Evolutionary conservation across 2,888 invertebrate species (phyloP).

Genomic region (Leptothorax acervorum): DNA sequence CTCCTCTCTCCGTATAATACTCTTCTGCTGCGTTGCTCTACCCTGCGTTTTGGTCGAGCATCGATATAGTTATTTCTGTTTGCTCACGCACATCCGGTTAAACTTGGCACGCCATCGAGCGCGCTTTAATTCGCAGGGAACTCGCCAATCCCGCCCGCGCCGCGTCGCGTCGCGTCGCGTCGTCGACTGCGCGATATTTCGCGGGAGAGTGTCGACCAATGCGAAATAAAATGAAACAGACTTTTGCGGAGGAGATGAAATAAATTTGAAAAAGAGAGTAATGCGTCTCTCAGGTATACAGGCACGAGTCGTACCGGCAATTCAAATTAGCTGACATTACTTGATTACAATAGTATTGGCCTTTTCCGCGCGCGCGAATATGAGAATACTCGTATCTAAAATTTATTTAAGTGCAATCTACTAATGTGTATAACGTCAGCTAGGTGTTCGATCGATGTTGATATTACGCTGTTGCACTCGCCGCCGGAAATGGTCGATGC

Average conservation of each 20-base stretch:
- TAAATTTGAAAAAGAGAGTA: background rate
- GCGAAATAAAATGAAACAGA: conserved; percentile 10
- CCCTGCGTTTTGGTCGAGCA: conserved; percentile 16
- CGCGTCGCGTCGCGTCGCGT: background rate
- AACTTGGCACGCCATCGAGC: conserved; percentile 45
- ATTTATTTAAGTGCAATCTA: background rate
- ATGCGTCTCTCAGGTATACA: background rate
- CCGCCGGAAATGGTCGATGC: background rate
- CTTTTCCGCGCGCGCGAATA: too few species aligned
- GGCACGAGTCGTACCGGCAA: background rate
- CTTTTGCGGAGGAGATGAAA: background rate
- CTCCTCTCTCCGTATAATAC: background rate
- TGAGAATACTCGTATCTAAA: background rate
- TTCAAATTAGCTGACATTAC: background rate
- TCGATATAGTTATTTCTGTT: conserved; percentile 55
- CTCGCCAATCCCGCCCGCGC: conserved; percentile 20
- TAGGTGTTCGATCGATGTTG: conserved; percentile 4
- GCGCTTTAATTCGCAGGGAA: conserved; percentile 52
- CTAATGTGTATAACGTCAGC: background rate
- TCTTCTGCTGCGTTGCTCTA: background rate
- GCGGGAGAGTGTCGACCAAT: background rate
- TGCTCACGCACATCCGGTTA: conserved; percentile 51
- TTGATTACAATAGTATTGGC: background rate
- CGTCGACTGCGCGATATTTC: conserved; percentile 28
- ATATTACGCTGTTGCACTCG: background rate